phyloP scores from a whole-genome alignment of 2,113 vertebrate genomes.

The Orientallactaga bullata region DNA sequence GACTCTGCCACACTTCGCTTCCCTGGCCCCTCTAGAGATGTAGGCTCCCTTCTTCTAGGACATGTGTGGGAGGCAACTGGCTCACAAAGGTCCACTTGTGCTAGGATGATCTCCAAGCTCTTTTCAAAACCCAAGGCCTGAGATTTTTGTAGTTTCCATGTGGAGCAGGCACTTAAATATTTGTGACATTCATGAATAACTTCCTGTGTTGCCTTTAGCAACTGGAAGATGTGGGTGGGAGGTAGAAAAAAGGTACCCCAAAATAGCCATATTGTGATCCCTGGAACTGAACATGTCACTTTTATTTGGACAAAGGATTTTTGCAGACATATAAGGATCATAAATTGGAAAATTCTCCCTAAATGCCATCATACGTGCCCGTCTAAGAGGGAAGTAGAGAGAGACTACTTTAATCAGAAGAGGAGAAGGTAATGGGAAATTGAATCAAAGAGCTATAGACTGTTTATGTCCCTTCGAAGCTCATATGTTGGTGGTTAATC shows the following conservation, averaged over 20 bases:
- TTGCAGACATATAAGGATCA: not conserved
- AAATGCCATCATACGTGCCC: not conserved
- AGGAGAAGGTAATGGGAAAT: not conserved
- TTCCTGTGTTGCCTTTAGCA: not conserved
- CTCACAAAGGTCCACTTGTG: not conserved
- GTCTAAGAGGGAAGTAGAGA: not conserved
- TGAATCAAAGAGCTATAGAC: not conserved
- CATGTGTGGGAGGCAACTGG: accelerated
- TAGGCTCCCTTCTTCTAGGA: not conserved
- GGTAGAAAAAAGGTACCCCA: not conserved
- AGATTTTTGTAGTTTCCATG: not conserved
- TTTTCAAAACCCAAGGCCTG: not conserved
- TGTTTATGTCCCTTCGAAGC: too few relatives aligned
- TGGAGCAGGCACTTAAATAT: not conserved
- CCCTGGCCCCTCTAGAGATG: not conserved
- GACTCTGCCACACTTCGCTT: not conserved
- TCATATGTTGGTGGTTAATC: not conserved
- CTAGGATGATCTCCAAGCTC: not conserved
- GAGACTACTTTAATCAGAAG: not conserved
- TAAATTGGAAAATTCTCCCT: not conserved
- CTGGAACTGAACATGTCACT: not conserved
- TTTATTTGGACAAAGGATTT: not conserved
- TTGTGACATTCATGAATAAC: not conserved
- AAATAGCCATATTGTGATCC: not conserved
- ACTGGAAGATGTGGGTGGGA: not conserved